Percentiles rank a stretch among this genome's conserved stretches.
Conservation (phyloP, 2,888 invertebrate genomes). For the Euzophera pinguis region DNA sequence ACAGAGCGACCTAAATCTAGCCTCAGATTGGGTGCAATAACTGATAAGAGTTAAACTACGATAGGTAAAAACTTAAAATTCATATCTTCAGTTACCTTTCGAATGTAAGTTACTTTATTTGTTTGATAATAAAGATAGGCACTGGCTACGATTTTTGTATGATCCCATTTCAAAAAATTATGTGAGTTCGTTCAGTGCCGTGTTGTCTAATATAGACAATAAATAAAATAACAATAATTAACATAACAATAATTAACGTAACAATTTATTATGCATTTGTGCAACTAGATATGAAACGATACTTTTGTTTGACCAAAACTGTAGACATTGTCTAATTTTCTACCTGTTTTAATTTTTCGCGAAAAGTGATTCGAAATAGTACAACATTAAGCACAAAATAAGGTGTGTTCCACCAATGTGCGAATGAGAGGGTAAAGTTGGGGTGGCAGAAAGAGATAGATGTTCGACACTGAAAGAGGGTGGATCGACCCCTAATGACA, state of each 20-base stretch:
- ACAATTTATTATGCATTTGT: neutral
- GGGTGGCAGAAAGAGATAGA: conserved; percentile 66
- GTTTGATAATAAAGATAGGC: no score
- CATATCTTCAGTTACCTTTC: neutral
- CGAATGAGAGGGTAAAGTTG: conserved; percentile 48
- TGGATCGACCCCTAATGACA: conserved; percentile 70
- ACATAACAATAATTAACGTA: no score
- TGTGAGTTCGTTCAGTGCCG: no score
- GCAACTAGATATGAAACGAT: neutral
- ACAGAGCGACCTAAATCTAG: conserved; percentile 19
- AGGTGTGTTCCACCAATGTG: conserved; percentile 20
- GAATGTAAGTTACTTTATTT: no score
- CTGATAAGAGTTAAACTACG: conserved; percentile 48
- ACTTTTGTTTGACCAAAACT: neutral
- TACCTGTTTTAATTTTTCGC: conserved; percentile 32
- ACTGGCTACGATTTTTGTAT: no score
- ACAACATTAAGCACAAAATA: conserved; percentile 4
- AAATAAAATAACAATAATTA: no score
- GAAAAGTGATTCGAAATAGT: conserved; percentile 19
- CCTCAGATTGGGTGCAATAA: conserved; percentile 50
- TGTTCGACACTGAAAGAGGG: conserved; percentile 58
- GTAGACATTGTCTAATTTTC: neutral
- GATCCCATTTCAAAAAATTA: no score
- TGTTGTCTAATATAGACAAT: no score
- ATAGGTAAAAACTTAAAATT: conserved; percentile 5